phyloP scores from a whole-genome alignment of 2,797 vertebrate species.

The Amniataba percoides region DNA sequence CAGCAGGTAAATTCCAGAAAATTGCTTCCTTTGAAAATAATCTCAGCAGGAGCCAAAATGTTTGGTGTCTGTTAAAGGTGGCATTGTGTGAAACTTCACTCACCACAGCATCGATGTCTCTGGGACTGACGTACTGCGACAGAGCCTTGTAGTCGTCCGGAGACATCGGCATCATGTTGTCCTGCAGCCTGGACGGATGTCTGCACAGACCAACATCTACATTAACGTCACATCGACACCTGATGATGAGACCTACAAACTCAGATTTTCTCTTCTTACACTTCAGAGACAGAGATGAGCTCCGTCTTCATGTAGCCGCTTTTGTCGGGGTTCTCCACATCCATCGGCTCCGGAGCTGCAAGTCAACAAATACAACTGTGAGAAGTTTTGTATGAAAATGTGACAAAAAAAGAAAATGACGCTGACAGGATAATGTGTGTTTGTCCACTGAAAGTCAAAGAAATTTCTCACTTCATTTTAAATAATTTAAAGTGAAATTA shows the following conservation, averaged over 20 bases:
- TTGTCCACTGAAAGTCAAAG: too few relatives aligned
- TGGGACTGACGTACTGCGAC: slow-evolving; percentile 80
- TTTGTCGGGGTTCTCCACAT: slow-evolving; percentile 86
- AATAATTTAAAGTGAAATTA: too few relatives aligned
- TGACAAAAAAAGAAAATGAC: too few relatives aligned
- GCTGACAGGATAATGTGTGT: too few relatives aligned
- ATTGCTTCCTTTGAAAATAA: too few relatives aligned
- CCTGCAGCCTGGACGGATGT: slow-evolving; percentile 75
- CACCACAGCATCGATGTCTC: slow-evolving; percentile 90
- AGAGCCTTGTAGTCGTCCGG: slow-evolving; percentile 90
- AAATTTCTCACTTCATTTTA: too few relatives aligned
- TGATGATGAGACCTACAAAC: accelerated
- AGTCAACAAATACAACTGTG: not conserved
- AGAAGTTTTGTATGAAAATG: too few relatives aligned
- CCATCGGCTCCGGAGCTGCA: slow-evolving; percentile 93
- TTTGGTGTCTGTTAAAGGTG: too few relatives aligned
- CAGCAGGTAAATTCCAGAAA: too few relatives aligned
- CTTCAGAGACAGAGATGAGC: slow-evolving; percentile 97
- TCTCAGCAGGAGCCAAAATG: too few relatives aligned
- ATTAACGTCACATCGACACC: not conserved
- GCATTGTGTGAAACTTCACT: too few relatives aligned
- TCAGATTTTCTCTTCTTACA: slow-evolving; percentile 86
- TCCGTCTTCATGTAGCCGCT: slow-evolving; percentile 95
- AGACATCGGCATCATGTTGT: slow-evolving; percentile 90
- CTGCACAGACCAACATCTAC: slow-evolving; percentile 27